A percentile compares a stretch with the other conserved stretches of the same genome.
phyloP scores from a whole-genome alignment of 2,113 vertebrate genomes.

The Pelecanus crispus region DNA sequence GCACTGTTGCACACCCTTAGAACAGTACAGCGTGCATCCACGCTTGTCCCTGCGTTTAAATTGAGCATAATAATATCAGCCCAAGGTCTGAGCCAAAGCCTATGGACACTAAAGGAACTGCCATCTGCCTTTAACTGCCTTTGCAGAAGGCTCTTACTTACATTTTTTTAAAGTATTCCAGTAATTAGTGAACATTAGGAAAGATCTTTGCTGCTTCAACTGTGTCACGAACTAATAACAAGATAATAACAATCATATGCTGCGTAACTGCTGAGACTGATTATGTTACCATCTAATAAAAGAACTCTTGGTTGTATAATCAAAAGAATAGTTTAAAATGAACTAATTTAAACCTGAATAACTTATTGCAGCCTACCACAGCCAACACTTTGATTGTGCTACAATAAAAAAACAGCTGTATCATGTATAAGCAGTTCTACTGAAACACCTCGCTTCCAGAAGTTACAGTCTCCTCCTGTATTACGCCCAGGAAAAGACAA shows the following conservation, averaged over 20 bases:
- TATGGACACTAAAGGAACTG: background rate
- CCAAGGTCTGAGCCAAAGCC: background rate
- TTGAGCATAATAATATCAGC: background rate
- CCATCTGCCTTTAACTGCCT: background rate
- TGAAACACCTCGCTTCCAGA: background rate
- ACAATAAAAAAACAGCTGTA: background rate
- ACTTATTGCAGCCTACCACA: slow-evolving; percentile 19
- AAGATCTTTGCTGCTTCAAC: background rate
- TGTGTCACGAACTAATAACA: slow-evolving; percentile 35
- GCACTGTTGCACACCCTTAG: background rate
- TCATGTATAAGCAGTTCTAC: background rate
- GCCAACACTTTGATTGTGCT: background rate
- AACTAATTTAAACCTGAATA: slow-evolving; percentile 23
- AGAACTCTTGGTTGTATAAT: slow-evolving; percentile 23
- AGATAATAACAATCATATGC: slow-evolving; percentile 42
- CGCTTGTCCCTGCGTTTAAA: background rate
- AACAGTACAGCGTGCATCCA: background rate
- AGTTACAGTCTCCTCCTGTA: background rate
- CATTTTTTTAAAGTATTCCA: background rate
- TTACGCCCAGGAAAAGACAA: background rate
- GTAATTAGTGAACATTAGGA: slow-evolving; percentile 11
- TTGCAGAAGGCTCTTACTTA: background rate
- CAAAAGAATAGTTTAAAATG: background rate
- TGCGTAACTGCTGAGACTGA: slow-evolving; percentile 4
- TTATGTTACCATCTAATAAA: slow-evolving; percentile 27